A percentile compares a stretch with the other conserved stretches of the same genome.
Evolutionary conservation across 1,140 invertebrate genomes (phyloP).

Genomic region (Oedothorax gibbosus): DNA sequence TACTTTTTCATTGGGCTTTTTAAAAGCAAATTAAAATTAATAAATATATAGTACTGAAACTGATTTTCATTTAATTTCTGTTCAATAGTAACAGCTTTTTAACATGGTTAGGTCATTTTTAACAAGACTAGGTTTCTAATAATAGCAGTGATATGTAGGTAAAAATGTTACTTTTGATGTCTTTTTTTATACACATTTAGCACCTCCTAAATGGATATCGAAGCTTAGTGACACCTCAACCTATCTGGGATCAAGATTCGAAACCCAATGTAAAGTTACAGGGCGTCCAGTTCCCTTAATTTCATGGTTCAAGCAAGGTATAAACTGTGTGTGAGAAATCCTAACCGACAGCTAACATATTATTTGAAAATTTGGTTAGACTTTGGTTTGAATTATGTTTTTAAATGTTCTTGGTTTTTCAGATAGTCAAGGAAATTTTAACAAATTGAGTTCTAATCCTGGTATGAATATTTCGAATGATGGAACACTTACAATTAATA

Average conservation of each 20-base stretch:
- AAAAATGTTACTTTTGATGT: no score
- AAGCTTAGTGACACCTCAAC: slow-evolving; percentile 95
- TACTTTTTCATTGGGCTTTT: no score
- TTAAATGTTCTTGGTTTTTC: neutral
- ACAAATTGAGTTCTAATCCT: neutral
- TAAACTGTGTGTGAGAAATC: neutral
- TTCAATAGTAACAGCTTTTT: no score
- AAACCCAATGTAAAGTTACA: slow-evolving; percentile 94
- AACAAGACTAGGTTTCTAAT: no score
- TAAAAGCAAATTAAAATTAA: no score
- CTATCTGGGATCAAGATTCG: slow-evolving; percentile 90
- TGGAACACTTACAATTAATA: slow-evolving; percentile 38
- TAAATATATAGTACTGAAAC: no score
- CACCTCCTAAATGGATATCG: slow-evolving; percentile 94
- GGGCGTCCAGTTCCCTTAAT: slow-evolving; percentile 93
- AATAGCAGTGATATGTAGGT: no score
- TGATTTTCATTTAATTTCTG: no score
- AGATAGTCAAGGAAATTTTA: slow-evolving; percentile 8
- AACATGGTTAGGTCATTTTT: no score
- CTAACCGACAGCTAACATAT: no score
- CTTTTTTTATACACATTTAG: slow-evolving; percentile 73
- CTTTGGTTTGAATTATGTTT: neutral
- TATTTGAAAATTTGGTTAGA: no score
- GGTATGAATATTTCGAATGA: slow-evolving; percentile 6
- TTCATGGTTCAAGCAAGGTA: slow-evolving; percentile 76